A percentile compares a stretch with the other conserved stretches of the same genome.
These are phyloP conservation scores for Drosophila kambysellisi DNA, from an alignment of 2,888 invertebrate species.

Conservation along the genomic window DNA sequence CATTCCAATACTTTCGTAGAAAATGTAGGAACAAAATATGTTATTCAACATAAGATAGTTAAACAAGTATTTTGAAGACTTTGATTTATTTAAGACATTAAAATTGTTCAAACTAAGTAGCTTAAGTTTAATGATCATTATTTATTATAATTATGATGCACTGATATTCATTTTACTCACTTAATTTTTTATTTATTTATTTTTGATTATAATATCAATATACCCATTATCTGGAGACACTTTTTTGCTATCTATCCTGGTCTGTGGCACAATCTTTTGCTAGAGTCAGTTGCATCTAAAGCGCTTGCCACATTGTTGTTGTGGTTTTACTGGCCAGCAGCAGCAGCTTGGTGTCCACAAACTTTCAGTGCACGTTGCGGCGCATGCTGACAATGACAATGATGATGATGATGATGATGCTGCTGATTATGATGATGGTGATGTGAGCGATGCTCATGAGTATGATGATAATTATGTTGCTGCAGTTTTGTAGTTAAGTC, in stretches of 20 bases:
- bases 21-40: neutral
- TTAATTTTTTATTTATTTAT: neutral
- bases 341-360: conserved; percentile 45
- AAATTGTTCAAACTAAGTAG: too few relatives aligned
- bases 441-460: conserved; percentile 8
- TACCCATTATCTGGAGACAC: conserved; percentile 1
- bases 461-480: conserved; percentile 30
- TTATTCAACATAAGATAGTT: neutral
- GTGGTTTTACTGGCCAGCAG: conserved; percentile 51
- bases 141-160: neutral
- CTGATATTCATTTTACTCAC: neutral
- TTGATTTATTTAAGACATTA: neutral
- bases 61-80: neutral
- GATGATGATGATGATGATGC: conserved; percentile 10
- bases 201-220: neutral
- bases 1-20: neutral
- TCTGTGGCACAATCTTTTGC: conserved; percentile 37
- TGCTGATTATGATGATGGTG: conserved; percentile 28
- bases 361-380: conserved; percentile 58
- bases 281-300: conserved; percentile 59
- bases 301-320: conserved; percentile 66
- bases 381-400: conserved; percentile 26
- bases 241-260: conserved; percentile 18
- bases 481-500: conserved; percentile 35
- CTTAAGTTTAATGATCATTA: neutral